Evolutionary conservation across 1,140 invertebrate genomes (phyloP).

Genomic region (Arctopsyche grandis): DNA sequence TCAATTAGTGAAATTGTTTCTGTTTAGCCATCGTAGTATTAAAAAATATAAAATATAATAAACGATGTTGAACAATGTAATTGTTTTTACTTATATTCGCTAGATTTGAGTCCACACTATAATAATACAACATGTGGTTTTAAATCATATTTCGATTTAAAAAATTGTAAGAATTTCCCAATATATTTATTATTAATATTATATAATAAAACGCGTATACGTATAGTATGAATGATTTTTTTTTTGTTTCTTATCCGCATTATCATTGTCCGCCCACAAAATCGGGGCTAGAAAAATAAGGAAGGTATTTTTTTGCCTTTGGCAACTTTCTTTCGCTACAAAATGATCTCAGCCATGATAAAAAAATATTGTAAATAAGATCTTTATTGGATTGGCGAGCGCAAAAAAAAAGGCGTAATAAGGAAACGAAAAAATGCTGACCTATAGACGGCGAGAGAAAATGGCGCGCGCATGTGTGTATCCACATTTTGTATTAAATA

Average conservation of each 20-base stretch:
- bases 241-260: not conserved
- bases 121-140: too few relatives aligned
- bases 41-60: too few relatives aligned
- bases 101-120: too few relatives aligned
- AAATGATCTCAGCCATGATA: conserved; percentile 1
- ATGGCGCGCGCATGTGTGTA: too few relatives aligned
- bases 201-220: not conserved
- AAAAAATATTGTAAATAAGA: conserved; percentile 23
- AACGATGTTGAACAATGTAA: too few relatives aligned
- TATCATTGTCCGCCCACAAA: not conserved
- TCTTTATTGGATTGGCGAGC: not conserved
- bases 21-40: too few relatives aligned
- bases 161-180: not conserved
- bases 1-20: too few relatives aligned
- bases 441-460: not conserved
- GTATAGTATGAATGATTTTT: not conserved
- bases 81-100: too few relatives aligned
- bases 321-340: not conserved
- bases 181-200: not conserved
- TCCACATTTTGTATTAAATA: not conserved
- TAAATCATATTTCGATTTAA: conserved; percentile 26
- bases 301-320: not conserved
- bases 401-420: not conserved
- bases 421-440: conserved; percentile 2
- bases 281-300: not conserved